A percentile compares a stretch with the other conserved stretches of the same genome.
These are phyloP conservation scores for Leptinotarsa texana DNA, from an alignment of 1,140 invertebrate genomes.

Conservation along the genomic window DNA sequence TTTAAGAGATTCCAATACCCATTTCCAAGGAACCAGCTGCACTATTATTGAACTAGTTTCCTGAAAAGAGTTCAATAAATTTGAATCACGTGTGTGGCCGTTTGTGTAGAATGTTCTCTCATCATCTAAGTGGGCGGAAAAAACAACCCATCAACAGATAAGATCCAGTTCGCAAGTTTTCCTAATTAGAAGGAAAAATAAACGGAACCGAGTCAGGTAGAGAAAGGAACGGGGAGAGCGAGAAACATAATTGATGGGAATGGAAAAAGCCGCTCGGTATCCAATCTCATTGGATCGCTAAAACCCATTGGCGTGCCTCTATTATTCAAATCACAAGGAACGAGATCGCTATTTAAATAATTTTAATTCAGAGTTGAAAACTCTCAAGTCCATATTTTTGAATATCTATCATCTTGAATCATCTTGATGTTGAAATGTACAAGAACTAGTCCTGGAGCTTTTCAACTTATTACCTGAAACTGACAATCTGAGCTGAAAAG, in stretches of 20 bases:
- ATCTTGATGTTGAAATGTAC: too few relatives aligned
- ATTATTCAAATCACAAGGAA: too few relatives aligned
- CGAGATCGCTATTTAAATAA: too few relatives aligned
- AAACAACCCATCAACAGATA: conserved; percentile 37
- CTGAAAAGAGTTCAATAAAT: not conserved
- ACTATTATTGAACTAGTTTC: too few relatives aligned
- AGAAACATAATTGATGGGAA: conserved; percentile 27
- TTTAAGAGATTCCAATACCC: too few relatives aligned
- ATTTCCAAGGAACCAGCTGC: too few relatives aligned
- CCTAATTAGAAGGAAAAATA: conserved; percentile 45
- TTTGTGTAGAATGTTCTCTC: conserved; percentile 46
- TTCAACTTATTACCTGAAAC: too few relatives aligned
- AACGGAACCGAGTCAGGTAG: conserved; percentile 25
- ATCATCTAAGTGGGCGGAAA: conserved; percentile 42
- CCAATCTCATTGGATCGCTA: conserved; percentile 39
- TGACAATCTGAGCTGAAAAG: too few relatives aligned
- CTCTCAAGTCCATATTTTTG: too few relatives aligned
- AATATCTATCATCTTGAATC: too few relatives aligned
- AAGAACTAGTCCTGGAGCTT: too few relatives aligned
- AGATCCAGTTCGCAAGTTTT: conserved; percentile 38
- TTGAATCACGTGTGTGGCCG: conserved; percentile 38
- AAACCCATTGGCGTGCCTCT: not conserved
- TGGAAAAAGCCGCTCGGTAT: conserved; percentile 14
- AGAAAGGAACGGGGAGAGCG: conserved; percentile 8
- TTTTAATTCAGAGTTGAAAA: too few relatives aligned